A percentile compares a stretch with the other conserved stretches of the same genome.
Conservation (phyloP, 2,797 vertebrate species). For the Chiloscyllium punctatum region DNA sequence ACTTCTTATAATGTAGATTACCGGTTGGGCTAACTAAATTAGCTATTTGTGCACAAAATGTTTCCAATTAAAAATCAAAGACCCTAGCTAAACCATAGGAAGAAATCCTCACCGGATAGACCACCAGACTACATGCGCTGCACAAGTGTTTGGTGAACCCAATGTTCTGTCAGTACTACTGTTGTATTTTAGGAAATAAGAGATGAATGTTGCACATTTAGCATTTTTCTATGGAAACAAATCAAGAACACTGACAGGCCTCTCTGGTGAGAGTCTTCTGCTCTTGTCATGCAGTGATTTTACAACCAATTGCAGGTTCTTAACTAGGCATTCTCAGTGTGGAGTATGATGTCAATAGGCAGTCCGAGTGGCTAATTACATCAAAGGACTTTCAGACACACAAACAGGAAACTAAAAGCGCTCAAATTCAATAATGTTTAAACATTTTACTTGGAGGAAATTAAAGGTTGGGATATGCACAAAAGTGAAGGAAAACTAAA, state of each 20-base stretch:
- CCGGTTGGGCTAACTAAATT: constrained; percentile 70
- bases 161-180: constrained; percentile 41
- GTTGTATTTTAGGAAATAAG: constrained; percentile 40
- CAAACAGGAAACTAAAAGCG: neutral
- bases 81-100: constrained; percentile 49
- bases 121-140: constrained; percentile 54
- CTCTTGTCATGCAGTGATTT: no score
- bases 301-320: neutral
- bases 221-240: neutral
- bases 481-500: neutral
- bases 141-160: constrained; percentile 28
- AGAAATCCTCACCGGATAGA: constrained; percentile 60
- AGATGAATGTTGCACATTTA: neutral
- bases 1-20: constrained; percentile 72
- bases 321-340: neutral
- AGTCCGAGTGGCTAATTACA: neutral
- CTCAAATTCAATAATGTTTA: neutral
- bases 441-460: neutral
- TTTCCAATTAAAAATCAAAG: constrained; percentile 67
- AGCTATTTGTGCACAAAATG: constrained; percentile 65
- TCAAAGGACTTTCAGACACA: neutral
- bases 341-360: neutral
- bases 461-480: neutral
- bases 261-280: no score
- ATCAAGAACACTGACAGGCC: no score